Percentiles rank a stretch among this genome's conserved stretches.
These are phyloP conservation scores for Beris morrisii DNA, from an alignment of 2,888 invertebrate species.

Conservation along the genomic window DNA sequence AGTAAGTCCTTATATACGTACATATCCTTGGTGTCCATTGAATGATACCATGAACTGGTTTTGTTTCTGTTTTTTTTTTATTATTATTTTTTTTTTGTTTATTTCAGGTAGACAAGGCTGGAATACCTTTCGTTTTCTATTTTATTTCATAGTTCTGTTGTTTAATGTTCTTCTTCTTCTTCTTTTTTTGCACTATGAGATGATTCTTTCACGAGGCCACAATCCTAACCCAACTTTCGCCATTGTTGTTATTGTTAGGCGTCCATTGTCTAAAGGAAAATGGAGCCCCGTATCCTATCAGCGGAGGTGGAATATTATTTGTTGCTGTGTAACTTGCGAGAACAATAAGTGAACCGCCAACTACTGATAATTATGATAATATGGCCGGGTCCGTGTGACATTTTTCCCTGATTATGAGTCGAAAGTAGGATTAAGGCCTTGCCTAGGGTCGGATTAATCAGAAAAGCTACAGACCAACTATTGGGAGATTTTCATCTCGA, in stretches of 20 bases:
- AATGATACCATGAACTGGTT: slow-evolving; percentile 32
- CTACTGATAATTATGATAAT: slow-evolving; percentile 35
- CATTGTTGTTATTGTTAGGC: slow-evolving; percentile 31
- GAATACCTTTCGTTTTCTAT: slow-evolving; percentile 8
- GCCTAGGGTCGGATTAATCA: not conserved
- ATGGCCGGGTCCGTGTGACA: slow-evolving; percentile 20
- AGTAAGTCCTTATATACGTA: slow-evolving; percentile 19
- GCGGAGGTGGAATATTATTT: slow-evolving; percentile 19
- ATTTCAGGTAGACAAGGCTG: not conserved
- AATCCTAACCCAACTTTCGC: slow-evolving; percentile 4
- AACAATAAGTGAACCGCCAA: slow-evolving; percentile 21
- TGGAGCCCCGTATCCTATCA: slow-evolving; percentile 17
- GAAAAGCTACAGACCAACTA: not conserved
- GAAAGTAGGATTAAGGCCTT: slow-evolving; percentile 9
- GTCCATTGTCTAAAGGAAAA: slow-evolving; percentile 18
- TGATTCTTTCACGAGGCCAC: not conserved
- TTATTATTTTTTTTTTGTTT: slow-evolving; percentile 15
- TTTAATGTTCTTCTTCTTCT: slow-evolving; percentile 3
- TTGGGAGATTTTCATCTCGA: too few species aligned
- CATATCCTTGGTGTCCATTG: slow-evolving; percentile 14
- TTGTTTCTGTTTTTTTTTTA: not conserved
- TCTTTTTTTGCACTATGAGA: too few species aligned
- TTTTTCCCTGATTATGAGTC: slow-evolving; percentile 21
- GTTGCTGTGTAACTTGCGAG: slow-evolving; percentile 9
- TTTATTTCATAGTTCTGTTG: slow-evolving; percentile 5